These are phyloP conservation scores for Arrhamphus sclerolepis DNA, from an alignment of 2,797 vertebrate genomes.

Conservation along the genomic window DNA sequence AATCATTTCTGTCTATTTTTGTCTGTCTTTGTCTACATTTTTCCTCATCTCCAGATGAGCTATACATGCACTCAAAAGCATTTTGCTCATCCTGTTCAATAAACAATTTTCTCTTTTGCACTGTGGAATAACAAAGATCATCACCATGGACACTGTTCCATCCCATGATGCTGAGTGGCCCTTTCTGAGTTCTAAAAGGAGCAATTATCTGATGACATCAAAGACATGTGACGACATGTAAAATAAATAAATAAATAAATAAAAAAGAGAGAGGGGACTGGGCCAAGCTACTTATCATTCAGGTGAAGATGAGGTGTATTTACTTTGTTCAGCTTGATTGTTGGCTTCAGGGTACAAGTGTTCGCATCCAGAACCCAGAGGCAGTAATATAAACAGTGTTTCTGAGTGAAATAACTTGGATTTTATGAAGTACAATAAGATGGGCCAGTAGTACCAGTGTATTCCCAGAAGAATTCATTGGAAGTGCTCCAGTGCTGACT, in stretches of 20 bases:
- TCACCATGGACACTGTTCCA: conserved; percentile 73
- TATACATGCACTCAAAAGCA: conserved; percentile 49
- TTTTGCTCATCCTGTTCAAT: conserved; percentile 59
- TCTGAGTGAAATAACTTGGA: conserved; percentile 32
- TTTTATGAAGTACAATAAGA: conserved; percentile 30
- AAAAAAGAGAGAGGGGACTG: conserved; percentile 63
- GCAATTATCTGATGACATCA: conserved; percentile 85
- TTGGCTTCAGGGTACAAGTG: conserved; percentile 30
- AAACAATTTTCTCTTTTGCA: conserved; percentile 58
- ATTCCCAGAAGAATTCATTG: no score
- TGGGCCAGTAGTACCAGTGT: conserved; percentile 4
- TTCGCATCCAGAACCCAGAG: conserved; percentile 26
- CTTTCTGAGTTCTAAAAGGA: conserved; percentile 78
- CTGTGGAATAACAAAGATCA: conserved; percentile 74
- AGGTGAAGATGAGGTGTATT: conserved; percentile 54
- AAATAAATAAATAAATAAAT: conserved; percentile 62
- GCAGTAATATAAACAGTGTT: conserved; percentile 32
- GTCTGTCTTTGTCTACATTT: conserved; percentile 13
- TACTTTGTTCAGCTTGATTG: conserved; percentile 46
- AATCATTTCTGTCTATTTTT: conserved; percentile 21
- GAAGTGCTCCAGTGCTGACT: conserved; percentile 6
- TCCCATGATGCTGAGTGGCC: conserved; percentile 63
- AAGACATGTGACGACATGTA: conserved; percentile 70
- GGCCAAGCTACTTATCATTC: conserved; percentile 61
- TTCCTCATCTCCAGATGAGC: conserved; percentile 57